A percentile compares a stretch with the other conserved stretches of the same genome.
These are phyloP conservation scores for Cassiopea andromeda DNA, from an alignment of 30 jellyfish, hydroid and myxozoan species.

Conservation along the genomic window DNA sequence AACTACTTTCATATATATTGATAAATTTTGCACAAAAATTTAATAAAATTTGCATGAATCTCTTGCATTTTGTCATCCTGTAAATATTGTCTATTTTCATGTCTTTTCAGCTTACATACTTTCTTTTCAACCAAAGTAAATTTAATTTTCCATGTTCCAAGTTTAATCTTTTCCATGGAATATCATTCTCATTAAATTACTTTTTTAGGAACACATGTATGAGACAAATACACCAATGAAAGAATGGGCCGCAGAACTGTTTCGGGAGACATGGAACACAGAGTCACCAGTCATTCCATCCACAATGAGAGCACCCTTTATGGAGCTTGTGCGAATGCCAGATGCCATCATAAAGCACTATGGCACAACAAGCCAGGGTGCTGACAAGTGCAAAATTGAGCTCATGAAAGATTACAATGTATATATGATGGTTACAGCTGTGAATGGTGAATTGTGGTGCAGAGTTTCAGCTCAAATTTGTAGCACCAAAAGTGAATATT, in stretches of 20 bases:
- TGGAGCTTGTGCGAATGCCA: conserved; percentile 89
- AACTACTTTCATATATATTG: no score
- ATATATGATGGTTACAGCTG: conserved; percentile 73
- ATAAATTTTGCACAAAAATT: no score
- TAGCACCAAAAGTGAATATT: conserved; percentile 72
- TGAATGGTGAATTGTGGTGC: conserved; percentile 74
- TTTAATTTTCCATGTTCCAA: no score
- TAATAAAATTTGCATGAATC: no score
- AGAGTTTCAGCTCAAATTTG: conserved; percentile 91
- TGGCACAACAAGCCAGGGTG: conserved; percentile 65
- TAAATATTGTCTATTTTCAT: no score
- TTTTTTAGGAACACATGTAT: conserved; percentile 75
- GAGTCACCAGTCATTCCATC: conserved; percentile 80
- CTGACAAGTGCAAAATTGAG: conserved; percentile 47
- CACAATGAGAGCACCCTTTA: conserved; percentile 93
- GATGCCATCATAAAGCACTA: conserved; percentile 54
- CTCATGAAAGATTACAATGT: conserved; percentile 64
- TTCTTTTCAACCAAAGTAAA: no score
- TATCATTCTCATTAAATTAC: background rate
- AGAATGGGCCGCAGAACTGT: conserved; percentile 87
- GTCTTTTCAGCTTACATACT: no score
- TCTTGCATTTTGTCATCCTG: no score
- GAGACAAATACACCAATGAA: conserved; percentile 78
- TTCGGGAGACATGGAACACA: conserved; percentile 82
- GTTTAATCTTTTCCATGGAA: no score